A percentile compares a stretch with the other conserved stretches of the same genome.
phyloP scores from a whole-genome alignment of 2,797 vertebrate genomes.

The Bufotes viridis region DNA sequence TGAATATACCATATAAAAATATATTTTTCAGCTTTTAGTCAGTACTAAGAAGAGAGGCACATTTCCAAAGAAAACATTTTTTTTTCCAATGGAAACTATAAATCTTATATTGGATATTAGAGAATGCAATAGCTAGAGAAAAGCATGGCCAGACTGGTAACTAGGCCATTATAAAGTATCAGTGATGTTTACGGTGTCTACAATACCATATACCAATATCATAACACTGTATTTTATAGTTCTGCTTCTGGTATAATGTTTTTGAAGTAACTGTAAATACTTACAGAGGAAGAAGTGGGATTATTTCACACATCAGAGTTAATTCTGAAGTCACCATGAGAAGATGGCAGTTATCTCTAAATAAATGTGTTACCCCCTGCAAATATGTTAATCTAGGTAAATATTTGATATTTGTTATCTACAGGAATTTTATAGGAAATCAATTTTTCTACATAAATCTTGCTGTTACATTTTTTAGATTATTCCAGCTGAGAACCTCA shows the following conservation, averaged over 20 bases:
- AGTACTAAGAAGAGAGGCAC: not conserved
- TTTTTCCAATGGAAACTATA: not conserved
- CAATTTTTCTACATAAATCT: conserved; percentile 25
- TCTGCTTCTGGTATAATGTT: not conserved
- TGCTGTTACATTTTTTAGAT: conserved; percentile 23
- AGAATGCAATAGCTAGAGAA: not conserved
- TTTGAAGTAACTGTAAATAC: not conserved
- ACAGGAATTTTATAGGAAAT: conserved; percentile 20
- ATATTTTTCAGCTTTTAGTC: not conserved
- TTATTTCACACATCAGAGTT: not conserved
- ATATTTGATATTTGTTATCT: not conserved
- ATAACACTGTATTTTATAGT: not conserved
- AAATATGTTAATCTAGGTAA: not conserved
- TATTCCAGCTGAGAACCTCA: conserved; percentile 24
- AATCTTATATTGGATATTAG: not conserved
- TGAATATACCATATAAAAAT: not conserved
- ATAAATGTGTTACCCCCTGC: not conserved
- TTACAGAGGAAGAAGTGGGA: not conserved
- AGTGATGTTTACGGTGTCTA: not conserved
- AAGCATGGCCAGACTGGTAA: not conserved
- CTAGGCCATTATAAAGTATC: not conserved
- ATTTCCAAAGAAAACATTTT: not conserved
- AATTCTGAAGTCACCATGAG: not conserved
- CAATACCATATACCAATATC: not conserved
- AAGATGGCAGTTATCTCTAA: not conserved